Conservation (phyloP, 2,113 vertebrate species). For the Sphaerodactylus townsendi region DNA sequence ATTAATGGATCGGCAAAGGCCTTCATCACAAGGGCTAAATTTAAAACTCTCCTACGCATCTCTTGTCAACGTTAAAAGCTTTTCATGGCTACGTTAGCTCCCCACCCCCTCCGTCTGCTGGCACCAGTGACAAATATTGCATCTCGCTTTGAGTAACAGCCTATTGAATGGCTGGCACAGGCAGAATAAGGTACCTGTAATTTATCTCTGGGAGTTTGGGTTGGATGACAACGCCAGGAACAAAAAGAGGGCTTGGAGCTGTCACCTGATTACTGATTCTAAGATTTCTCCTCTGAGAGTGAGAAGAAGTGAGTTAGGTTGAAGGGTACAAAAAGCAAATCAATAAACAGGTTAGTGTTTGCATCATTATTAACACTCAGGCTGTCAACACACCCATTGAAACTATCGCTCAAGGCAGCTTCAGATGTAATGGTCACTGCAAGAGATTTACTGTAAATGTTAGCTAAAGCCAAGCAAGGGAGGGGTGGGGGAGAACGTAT, state of each 20-base stretch:
- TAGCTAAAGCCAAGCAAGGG: conserved; percentile 62
- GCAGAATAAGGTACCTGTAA: conserved; percentile 73
- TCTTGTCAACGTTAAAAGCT: conserved; percentile 81
- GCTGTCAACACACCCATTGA: conserved; percentile 80
- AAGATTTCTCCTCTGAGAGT: conserved; percentile 78
- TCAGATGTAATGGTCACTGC: conserved; percentile 81
- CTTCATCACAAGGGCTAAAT: conserved; percentile 70
- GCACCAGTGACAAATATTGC: conserved; percentile 78
- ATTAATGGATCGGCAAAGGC: conserved; percentile 67
- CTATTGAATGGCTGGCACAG: conserved; percentile 79
- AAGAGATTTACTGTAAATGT: conserved; percentile 84
- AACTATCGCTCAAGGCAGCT: conserved; percentile 78
- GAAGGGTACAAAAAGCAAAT: conserved; percentile 85
- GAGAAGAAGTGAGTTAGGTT: conserved; percentile 76
- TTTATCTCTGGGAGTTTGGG: conserved; percentile 80
- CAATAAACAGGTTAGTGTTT: conserved; percentile 85
- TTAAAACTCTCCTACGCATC: conserved; percentile 74
- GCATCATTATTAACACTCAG: conserved; percentile 81
- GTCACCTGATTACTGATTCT: conserved; percentile 84
- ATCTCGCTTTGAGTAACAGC: conserved; percentile 72
- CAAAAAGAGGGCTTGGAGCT: conserved; percentile 68
- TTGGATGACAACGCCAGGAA: conserved; percentile 80
- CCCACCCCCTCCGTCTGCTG: conserved; percentile 67
- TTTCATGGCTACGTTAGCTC: conserved; percentile 77
- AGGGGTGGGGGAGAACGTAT: conserved; percentile 44